phyloP scores from a whole-genome alignment of 2,113 vertebrate species.

The Colaptes auratus region DNA sequence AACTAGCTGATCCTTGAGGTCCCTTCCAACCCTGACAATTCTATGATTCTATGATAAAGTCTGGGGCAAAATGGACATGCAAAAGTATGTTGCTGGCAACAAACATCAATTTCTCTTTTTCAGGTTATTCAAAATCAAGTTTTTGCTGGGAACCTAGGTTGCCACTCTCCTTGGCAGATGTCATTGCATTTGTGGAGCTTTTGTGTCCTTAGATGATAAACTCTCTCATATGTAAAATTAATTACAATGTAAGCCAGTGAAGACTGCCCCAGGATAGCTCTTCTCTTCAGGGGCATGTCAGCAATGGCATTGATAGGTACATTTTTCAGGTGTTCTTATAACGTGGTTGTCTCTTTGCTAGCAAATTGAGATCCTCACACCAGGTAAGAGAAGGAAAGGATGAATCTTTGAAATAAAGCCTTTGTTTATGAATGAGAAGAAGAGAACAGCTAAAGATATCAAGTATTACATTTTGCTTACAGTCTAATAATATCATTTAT shows the following conservation, averaged over 20 bases:
- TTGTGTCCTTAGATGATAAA: slow-evolving; percentile 31
- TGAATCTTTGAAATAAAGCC: not conserved
- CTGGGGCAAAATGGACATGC: not conserved
- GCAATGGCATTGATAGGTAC: not conserved
- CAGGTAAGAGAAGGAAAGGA: not conserved
- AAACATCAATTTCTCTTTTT: not conserved
- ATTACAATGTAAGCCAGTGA: not conserved
- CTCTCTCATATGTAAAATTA: slow-evolving; percentile 25
- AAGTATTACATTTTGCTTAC: not conserved
- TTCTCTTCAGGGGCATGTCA: not conserved
- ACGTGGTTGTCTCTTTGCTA: not conserved
- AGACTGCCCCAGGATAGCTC: not conserved
- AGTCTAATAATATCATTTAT: not conserved
- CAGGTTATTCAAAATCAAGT: not conserved
- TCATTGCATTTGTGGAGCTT: not conserved
- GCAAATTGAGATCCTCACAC: not conserved
- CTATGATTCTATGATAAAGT: not conserved
- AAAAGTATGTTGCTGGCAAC: not conserved
- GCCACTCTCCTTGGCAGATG: not conserved
- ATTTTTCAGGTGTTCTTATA: not conserved
- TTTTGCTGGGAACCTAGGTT: not conserved
- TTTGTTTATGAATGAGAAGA: not conserved
- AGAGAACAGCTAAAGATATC: not conserved
- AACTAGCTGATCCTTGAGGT: too few species aligned
- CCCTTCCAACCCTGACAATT: too few species aligned